Evolutionary conservation across 2,888 invertebrate species (phyloP), one percentile per base, ranked within the genome.

Genomic region (Bombylius major): DNA sequence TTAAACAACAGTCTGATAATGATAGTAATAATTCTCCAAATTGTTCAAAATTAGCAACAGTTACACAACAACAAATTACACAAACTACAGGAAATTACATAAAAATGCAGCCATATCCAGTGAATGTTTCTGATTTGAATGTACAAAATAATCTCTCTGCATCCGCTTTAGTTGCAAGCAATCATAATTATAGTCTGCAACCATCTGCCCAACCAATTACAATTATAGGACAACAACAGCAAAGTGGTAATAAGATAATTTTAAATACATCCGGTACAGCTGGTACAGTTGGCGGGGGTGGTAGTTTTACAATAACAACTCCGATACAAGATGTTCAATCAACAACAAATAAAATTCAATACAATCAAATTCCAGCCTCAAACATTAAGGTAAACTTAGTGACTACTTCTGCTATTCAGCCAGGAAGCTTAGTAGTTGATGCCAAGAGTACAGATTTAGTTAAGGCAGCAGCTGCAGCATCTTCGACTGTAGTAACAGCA

Each of bases 331-430:
- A 71, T 50, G 59, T 69, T 53, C 63, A 63, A 54, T 11, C 39
- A 42, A 42, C 39, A 42, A 11, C 12, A 42, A 70, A 69, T 55
- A 73, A 74, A 60, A 63, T 72, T 4, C 72, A 71, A 56, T 71
- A 70, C 57, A 70, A 70, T 61, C 69, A 70, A 33, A 62, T 72
- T 55, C 65, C 68, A 47, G 69, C 70, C 57, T 65, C 71, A 33
- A 73, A 72, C 64, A 65, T 74, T 4, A 74, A 74, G 62, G 63
- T 74, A 56, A 74, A 74, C 60, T 67, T 74, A 58, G 70, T 74
- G 5, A 68, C 70, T 57, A 67, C 65, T 32, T 57, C 65, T 6
- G 64, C 63, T 46, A 60, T 66, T 9, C 65, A 66, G 47, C 63
- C 67, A 55, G 66, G 65, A 13, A 65, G 61, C 53, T 58, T 65